phyloP scores from a whole-genome alignment of 2,113 vertebrate genomes.

The Atherinomorus stipes region DNA sequence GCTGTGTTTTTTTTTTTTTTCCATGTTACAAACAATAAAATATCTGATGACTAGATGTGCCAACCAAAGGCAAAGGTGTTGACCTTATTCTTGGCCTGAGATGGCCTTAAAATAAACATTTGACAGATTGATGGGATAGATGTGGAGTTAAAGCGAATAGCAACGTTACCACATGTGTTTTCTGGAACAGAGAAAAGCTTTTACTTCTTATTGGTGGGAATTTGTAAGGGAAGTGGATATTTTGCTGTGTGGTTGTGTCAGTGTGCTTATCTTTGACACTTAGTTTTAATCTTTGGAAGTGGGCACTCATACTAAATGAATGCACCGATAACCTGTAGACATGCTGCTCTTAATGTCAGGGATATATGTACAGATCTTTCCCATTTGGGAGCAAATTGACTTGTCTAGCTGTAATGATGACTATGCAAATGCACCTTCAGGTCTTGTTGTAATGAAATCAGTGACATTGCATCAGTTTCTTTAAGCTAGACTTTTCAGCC shows the following conservation, averaged over 20 bases:
- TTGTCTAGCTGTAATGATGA: not conserved
- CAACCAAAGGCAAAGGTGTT: not conserved
- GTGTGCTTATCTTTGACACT: not conserved
- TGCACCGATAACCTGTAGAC: not conserved
- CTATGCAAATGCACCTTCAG: not conserved
- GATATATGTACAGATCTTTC: not conserved
- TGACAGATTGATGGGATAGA: conserved; percentile 51
- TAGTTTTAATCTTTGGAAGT: not conserved
- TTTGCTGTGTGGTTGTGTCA: not conserved
- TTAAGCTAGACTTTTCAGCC: not conserved
- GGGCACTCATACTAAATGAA: not conserved
- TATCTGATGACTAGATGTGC: not conserved
- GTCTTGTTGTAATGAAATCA: not conserved
- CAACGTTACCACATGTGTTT: conserved; percentile 42
- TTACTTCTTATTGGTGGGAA: not conserved
- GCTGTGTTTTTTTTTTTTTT: not conserved
- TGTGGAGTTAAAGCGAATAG: conserved; percentile 42
- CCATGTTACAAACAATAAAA: conserved; percentile 10
- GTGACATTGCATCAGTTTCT: conserved; percentile 17
- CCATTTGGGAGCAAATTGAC: not conserved
- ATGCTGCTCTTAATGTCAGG: not conserved
- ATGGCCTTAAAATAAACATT: conserved; percentile 45
- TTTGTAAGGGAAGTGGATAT: not conserved
- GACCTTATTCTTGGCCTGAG: conserved; percentile 20
- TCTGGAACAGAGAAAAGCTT: not conserved